Percentiles rank a stretch among this genome's conserved stretches.
Evolutionary conservation across 2,113 vertebrate species (phyloP).

Genomic region (Misgurnus mizolepis): DNA sequence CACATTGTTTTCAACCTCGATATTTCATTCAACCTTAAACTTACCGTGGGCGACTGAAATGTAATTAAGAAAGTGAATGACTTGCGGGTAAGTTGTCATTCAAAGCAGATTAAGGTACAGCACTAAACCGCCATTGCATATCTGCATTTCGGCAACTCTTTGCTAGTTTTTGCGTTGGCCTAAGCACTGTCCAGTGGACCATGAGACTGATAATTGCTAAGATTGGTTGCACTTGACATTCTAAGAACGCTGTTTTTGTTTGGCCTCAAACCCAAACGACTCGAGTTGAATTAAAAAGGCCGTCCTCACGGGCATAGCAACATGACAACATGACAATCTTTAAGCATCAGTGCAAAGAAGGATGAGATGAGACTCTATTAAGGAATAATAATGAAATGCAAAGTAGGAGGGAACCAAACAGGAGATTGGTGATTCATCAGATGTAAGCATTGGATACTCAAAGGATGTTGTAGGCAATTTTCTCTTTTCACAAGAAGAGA

Average conservation of each 20-base stretch:
- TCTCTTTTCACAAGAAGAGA: slow-evolving; percentile 1
- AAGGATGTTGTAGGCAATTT: slow-evolving; percentile 6
- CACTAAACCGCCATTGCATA: background rate
- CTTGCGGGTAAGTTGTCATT: slow-evolving; percentile 7
- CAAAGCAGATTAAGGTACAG: slow-evolving; percentile 24
- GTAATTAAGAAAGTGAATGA: slow-evolving; percentile 18
- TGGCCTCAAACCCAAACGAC: background rate
- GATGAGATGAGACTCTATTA: slow-evolving; percentile 1
- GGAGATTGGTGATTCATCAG: slow-evolving; percentile 18
- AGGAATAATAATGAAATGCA: slow-evolving; percentile 32
- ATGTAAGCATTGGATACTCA: slow-evolving; percentile 26
- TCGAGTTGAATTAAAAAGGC: background rate
- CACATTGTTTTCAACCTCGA: slow-evolving; percentile 11
- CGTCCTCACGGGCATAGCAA: background rate
- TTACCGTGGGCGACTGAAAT: slow-evolving; percentile 25
- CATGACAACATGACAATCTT: background rate
- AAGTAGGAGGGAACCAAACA: background rate
- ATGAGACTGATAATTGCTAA: slow-evolving; percentile 5
- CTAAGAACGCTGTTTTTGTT: background rate
- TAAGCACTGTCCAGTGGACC: background rate
- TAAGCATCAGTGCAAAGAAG: background rate
- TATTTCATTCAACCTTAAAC: slow-evolving; percentile 12
- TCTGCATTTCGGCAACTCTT: slow-evolving; percentile 4
- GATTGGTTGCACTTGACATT: slow-evolving; percentile 19
- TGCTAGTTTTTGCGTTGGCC: background rate